A percentile compares a stretch with the other conserved stretches of the same genome.
phyloP scores from a whole-genome alignment of 2,888 invertebrate genomes.

The Hecatera dysodea region DNA sequence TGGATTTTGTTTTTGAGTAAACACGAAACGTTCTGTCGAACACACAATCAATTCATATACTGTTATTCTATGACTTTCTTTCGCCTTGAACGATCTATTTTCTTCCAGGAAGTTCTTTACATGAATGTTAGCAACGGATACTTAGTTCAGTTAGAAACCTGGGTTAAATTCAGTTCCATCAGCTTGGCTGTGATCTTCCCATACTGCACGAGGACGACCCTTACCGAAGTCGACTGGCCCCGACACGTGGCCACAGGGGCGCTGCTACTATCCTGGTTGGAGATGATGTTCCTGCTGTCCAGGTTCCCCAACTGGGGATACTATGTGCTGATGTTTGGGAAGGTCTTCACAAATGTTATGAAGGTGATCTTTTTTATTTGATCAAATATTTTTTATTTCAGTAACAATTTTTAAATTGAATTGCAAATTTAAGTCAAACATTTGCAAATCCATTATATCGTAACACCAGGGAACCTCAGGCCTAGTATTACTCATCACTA shows the following conservation, averaged over 20 bases:
- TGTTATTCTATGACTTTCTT: not conserved
- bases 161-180: constrained; percentile 87
- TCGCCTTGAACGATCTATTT: not conserved
- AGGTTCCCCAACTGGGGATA: constrained; percentile 91
- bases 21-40: not conserved
- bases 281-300: constrained; percentile 90
- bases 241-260: constrained; percentile 88
- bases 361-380: too few species aligned
- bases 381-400: too few species aligned
- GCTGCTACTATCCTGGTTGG: constrained; percentile 89
- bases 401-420: too few species aligned
- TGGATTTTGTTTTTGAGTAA: not conserved
- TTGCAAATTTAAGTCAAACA: too few species aligned
- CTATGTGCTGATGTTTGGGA: constrained; percentile 92
- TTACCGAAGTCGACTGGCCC: constrained; percentile 75
- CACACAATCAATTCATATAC: not conserved
- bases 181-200: constrained; percentile 80
- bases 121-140: constrained; percentile 83
- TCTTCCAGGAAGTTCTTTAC: constrained; percentile 86
- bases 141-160: constrained; percentile 87
- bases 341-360: constrained; percentile 89
- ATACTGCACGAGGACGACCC: not conserved
- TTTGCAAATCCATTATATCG: too few species aligned
- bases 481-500: too few species aligned
- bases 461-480: too few species aligned